Evolutionary conservation across 2,888 invertebrate genomes (phyloP).

Genomic region (Hirtodrosophila duncani): DNA sequence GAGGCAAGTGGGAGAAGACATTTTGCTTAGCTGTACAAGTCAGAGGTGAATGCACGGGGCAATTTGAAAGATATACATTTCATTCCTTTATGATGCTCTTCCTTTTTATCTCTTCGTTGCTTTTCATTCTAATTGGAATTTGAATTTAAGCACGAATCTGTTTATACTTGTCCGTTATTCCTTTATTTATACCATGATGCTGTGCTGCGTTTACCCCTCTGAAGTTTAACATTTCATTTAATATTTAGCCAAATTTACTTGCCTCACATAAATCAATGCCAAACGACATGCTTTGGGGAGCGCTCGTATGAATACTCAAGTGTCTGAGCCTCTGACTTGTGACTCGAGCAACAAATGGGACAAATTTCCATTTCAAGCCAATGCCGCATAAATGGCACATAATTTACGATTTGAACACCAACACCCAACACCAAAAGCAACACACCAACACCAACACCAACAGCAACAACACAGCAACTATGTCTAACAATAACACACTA

Average conservation of each 20-base stretch:
- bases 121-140: conserved; percentile 29
- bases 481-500: too few relatives aligned
- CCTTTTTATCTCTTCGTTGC: background rate
- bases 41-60: background rate
- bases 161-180: too few relatives aligned
- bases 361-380: conserved; percentile 71
- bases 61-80: too few relatives aligned
- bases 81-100: too few relatives aligned
- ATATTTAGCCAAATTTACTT: conserved; percentile 60
- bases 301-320: conserved; percentile 67
- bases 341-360: conserved; percentile 59
- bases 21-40: background rate
- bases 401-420: conserved; percentile 63
- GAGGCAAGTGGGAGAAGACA: conserved; percentile 6
- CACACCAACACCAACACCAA: conserved; percentile 27
- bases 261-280: conserved; percentile 64
- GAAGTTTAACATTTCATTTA: conserved; percentile 62
- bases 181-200: background rate
- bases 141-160: conserved; percentile 50
- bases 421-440: conserved; percentile 3
- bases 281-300: conserved; percentile 45
- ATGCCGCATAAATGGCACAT: conserved; percentile 71
- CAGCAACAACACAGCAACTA: conserved; percentile 13
- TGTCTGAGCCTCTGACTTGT: conserved; percentile 45
- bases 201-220: conserved; percentile 1